These are phyloP conservation scores for Pollenia griseotomentosa DNA, from an alignment of 2,888 invertebrate species.

Conservation along the genomic window DNA sequence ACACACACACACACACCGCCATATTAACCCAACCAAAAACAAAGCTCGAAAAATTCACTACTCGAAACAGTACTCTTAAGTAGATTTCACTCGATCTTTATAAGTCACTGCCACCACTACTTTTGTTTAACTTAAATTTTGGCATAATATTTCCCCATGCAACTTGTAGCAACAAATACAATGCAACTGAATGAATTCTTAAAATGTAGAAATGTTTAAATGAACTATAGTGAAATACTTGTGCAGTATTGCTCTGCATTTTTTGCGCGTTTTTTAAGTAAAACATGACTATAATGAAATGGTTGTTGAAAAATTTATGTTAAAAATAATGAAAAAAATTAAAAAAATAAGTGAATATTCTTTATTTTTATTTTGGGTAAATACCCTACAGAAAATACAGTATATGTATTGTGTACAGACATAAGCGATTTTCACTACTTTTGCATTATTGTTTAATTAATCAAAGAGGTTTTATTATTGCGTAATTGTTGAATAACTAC, in stretches of 20 bases:
- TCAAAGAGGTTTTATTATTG: no score
- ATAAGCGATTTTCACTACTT: background rate
- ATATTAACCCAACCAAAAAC: conserved; percentile 24
- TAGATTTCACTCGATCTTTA: background rate
- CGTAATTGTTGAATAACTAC: no score
- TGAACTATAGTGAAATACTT: conserved; percentile 27
- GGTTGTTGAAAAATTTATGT: conserved; percentile 27
- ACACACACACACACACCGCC: no score
- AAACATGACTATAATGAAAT: conserved; percentile 59
- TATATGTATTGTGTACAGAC: background rate
- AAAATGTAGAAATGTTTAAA: conserved; percentile 14
- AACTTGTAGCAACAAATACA: conserved; percentile 8
- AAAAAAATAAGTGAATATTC: background rate
- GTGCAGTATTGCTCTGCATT: conserved; percentile 23
- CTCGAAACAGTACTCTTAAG: background rate
- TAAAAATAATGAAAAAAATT: background rate
- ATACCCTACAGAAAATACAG: conserved; percentile 1
- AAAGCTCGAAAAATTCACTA: conserved; percentile 20
- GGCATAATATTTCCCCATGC: conserved; percentile 26
- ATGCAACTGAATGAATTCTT: conserved; percentile 3
- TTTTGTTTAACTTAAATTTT: conserved; percentile 24
- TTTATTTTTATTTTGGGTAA: background rate
- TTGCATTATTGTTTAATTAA: no score
- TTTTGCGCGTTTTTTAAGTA: conserved; percentile 46
- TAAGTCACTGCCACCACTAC: conserved; percentile 45